Base-by-base conservation (phyloP, 92 coral and sea anemone genomes). In the Chrysogorgia sp. region DNA sequence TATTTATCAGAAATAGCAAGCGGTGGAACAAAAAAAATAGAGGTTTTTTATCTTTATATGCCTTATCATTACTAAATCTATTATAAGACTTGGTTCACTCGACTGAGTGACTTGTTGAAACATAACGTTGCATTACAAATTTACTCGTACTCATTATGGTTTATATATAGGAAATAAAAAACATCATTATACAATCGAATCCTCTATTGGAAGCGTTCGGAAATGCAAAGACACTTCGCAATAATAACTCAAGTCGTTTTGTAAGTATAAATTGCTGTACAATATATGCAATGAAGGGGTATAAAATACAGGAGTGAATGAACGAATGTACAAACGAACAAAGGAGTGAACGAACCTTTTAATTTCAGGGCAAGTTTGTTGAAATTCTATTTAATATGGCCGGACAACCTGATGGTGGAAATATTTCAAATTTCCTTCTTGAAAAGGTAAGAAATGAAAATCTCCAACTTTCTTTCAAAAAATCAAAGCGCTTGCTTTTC, bases 351-450 rank as follows among this genome's bases (percentile, higher is more conserved):
- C 1, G 10, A 29, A 22, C 49, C 40, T 58, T 30, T 12, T 35
- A 59, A 58, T 19, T 56, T 24, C 40, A 90, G 96, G 97, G 97
- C 2, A 92, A 92, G 77, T 92, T 90, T 76, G 85, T 92, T 63
- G 96, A 90, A 76, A 92, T 92, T 32, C 89, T 90, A 58, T 92
- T 88, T 45, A 92, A 86, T 61, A 63, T 40, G 30, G 75, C 67
- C 48, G 97, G 97, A 9, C 96, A 92, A 34, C 97, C 97, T 7
- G 96, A 92, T 60, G 97, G 97, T 17, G 97, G 97, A 21, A 92
- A 90, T 69, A 85, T 92, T 78, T 92, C 97, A 10, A 92, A 90
- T 28, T 92, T 92, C 75, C 91, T 92, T 3, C 86, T 92, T 15
- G 97, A 92, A 81, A 92, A 92, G 77, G 93, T 83, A 13, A 47